These are phyloP conservation scores for Drosophila multiciliata DNA, from an alignment of 2,888 invertebrate species.

Conservation along the genomic window DNA sequence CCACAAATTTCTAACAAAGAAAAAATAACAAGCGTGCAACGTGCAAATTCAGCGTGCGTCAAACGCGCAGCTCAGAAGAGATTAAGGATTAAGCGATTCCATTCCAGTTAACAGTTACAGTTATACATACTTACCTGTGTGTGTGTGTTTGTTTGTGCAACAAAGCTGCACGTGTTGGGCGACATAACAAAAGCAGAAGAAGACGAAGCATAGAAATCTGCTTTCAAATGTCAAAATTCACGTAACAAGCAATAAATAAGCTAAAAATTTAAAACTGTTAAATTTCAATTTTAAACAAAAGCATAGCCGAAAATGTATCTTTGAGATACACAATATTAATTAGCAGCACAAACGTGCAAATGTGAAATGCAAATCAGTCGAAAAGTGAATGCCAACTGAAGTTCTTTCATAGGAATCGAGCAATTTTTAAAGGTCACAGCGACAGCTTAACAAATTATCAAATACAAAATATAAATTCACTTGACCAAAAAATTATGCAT, in stretches of 20 bases:
- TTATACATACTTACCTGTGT: constrained; percentile 3
- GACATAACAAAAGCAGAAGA: constrained; percentile 24
- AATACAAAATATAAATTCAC: constrained; percentile 31
- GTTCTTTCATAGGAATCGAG: constrained; percentile 34
- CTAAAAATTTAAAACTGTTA: constrained; percentile 14
- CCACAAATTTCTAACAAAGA: constrained; percentile 12
- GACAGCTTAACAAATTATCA: constrained; percentile 27
- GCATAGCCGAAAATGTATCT: constrained; percentile 18
- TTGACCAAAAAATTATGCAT: constrained; percentile 15
- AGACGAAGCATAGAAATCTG: constrained; percentile 23
- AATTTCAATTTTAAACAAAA: background rate
- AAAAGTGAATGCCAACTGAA: constrained; percentile 52
- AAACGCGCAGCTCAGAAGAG: constrained; percentile 36
- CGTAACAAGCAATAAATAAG: constrained; percentile 73
- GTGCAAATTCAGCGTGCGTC: constrained; percentile 35
- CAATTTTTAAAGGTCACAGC: constrained; percentile 69
- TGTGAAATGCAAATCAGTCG: constrained; percentile 62
- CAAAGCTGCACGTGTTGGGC: constrained; percentile 19
- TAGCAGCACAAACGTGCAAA: constrained; percentile 48
- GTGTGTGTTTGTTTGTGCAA: background rate
- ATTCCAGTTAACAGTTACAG: constrained; percentile 8
- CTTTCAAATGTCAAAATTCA: constrained; percentile 53
- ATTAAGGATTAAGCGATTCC: constrained; percentile 42
- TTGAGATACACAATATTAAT: constrained; percentile 22
- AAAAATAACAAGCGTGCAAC: constrained; percentile 26